Evolutionary conservation across 2,797 vertebrate genomes (phyloP), one percentile per base, ranked within the genome.

Genomic region (Coracias cyanogaster): DNA sequence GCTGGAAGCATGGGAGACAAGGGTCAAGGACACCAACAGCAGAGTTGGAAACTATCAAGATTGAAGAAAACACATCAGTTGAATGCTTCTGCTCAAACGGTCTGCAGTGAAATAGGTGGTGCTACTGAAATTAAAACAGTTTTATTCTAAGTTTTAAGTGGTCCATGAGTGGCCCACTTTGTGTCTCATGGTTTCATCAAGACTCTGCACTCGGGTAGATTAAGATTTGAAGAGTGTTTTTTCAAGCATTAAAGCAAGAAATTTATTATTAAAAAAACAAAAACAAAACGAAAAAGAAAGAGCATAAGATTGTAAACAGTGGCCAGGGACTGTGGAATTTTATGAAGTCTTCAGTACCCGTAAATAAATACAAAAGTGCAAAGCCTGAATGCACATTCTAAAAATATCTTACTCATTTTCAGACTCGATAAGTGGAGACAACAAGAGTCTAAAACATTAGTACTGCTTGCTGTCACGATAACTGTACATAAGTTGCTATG

Each of bases 341-440:
- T 54, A 66, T 13, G 10, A 13, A 61, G 24, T 64, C 35, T 90
- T 82, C 46, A n/a, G 29, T 46, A 67, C 33, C 43, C 48, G 52
- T 58, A 25, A 61, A 14, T n/a, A 46, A 35, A 89, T 22, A 52
- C 6, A 46, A 10, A 29, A 1, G 5, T 33, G 39, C 61, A 92
- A 92, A 88, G 58, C 66, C 80, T 92, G 86, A 92, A 80, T 71
- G 92, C 48, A 16, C 61, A 69, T 60, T 86, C 90, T 89, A 83
- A 86, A 93, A 89, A 83, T 89, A 83, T 60, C 64, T 82, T 33
- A 51, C 35, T 62, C 14, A 15, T 86, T 89, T 86, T 91, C 73
- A 74, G 70, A 31, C 46, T 81, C 5, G 58, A 1, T 64, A 72
- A 93, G 35, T 33, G 80, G 43, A 79, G 49, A 90, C 69, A 46